A percentile compares a stretch with the other conserved stretches of the same genome.
These are phyloP conservation scores for Calephelis virginiensis DNA, from an alignment of 1,140 invertebrate genomes.

Conservation along the genomic window DNA sequence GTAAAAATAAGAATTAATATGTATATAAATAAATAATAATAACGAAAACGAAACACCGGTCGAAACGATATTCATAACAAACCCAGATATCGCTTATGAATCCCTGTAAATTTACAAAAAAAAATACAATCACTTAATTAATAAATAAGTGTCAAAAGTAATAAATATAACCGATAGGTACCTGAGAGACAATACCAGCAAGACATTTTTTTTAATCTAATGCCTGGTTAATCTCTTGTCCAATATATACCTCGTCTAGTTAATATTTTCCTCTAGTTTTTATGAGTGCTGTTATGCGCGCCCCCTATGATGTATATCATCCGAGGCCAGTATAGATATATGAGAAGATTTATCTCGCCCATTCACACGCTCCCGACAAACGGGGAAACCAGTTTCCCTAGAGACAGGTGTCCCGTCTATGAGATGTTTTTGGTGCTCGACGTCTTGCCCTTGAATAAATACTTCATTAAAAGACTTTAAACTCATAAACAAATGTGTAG, in stretches of 20 bases:
- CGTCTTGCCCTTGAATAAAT: conserved; percentile 11
- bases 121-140: no score
- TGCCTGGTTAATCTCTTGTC: no score
- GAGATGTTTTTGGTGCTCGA: conserved; percentile 22
- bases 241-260: background rate
- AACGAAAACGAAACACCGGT: no score
- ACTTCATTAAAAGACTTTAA: conserved; percentile 13
- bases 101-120: no score
- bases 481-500: conserved; percentile 4
- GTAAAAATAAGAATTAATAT: no score
- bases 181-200: no score
- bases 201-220: no score
- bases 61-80: no score
- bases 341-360: conserved; percentile 58
- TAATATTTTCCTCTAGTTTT: background rate
- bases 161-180: no score
- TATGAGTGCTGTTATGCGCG: background rate
- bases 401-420: conserved; percentile 37
- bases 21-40: no score
- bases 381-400: conserved; percentile 56
- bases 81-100: no score
- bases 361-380: conserved; percentile 57
- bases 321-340: conserved; percentile 49
- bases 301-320: background rate
- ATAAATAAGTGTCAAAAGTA: no score